Evolutionary conservation across 2,797 vertebrate genomes (phyloP), one percentile per base, ranked within the genome.

Genomic region (Microhierax caerulescens): DNA sequence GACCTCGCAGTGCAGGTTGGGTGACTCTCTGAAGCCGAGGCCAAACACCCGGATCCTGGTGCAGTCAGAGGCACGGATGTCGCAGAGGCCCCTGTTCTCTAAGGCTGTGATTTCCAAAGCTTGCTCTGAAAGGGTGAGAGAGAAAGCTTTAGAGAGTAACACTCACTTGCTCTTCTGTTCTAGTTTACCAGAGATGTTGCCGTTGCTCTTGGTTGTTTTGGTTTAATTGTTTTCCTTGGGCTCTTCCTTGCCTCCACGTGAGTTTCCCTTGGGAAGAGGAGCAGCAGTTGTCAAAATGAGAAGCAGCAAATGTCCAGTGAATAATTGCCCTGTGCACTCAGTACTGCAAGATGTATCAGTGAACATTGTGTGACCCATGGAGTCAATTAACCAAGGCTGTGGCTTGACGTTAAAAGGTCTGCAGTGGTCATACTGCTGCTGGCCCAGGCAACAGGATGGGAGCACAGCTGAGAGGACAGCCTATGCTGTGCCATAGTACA

Each of bases 31-130:
- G 97, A 98, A 98, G n/a, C 98, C 97, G 0, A 98, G 92, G 65
- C 98, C 98, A 1, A 98, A 97, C 48, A 98, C 98, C 2, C 93
- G 95, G 51, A 98, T 69, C 43, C 69, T 97, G 93, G 93, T 95
- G 51, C 98, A 99, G 95, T 96, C 81, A 0, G 93, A 97, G 25
- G 95, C 77, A 53, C 93, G 96, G 67, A 98, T 63, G 9, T 98
- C 97, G 14, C 98, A 98, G 27, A 98, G 95, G 7, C 98, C 98
- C 10, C 94, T 45, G 3, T 98, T 98, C 96, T 98, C 98, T 91
- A 98, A n/a, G 54, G 95, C 96, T 0, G 85, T 98, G 56, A 99
- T 74, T 93, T 98, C 98, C 24, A 98, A 45, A 16, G 95, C 96
- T 81, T 98, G 97, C 79, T 97, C 98, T 85, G 74, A 84, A 95